Evolutionary conservation across 1,140 invertebrate genomes (phyloP).

Genomic region (Polypedilum vanderplanki): DNA sequence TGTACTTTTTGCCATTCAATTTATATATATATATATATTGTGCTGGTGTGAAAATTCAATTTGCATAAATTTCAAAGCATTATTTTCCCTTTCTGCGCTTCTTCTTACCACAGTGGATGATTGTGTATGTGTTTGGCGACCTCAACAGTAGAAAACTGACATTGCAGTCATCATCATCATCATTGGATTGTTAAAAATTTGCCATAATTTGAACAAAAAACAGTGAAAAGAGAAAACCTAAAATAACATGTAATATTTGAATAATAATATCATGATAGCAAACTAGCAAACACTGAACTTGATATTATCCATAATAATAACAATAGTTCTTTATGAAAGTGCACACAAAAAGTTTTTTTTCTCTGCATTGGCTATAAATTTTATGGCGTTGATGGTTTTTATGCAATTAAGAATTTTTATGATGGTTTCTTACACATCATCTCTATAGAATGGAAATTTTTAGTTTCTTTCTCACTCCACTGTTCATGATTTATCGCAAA

Average conservation of each 20-base stretch:
- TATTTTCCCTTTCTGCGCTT: neutral
- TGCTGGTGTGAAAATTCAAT: slow-evolving; percentile 26
- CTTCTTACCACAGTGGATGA: neutral
- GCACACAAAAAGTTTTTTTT: neutral
- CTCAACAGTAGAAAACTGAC: neutral
- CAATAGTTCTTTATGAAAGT: neutral
- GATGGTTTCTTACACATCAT: neutral
- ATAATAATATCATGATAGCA: neutral
- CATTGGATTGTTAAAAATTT: neutral
- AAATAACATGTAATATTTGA: neutral
- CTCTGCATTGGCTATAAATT: slow-evolving; percentile 21
- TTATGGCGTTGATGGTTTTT: slow-evolving; percentile 21
- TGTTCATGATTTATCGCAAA: neutral
- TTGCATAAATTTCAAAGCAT: slow-evolving; percentile 16
- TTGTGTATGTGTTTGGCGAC: neutral
- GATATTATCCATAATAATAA: slow-evolving; percentile 19
- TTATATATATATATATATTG: neutral
- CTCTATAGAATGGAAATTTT: neutral
- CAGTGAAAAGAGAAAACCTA: neutral
- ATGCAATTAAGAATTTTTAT: slow-evolving; percentile 27
- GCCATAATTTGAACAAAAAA: too few relatives aligned
- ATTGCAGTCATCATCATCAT: neutral
- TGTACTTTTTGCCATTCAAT: neutral
- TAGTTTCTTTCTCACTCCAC: neutral
- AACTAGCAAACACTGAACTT: neutral